These are phyloP conservation scores for Emydocephalus ijimae DNA, from an alignment of 2,113 vertebrate genomes.

Conservation along the genomic window DNA sequence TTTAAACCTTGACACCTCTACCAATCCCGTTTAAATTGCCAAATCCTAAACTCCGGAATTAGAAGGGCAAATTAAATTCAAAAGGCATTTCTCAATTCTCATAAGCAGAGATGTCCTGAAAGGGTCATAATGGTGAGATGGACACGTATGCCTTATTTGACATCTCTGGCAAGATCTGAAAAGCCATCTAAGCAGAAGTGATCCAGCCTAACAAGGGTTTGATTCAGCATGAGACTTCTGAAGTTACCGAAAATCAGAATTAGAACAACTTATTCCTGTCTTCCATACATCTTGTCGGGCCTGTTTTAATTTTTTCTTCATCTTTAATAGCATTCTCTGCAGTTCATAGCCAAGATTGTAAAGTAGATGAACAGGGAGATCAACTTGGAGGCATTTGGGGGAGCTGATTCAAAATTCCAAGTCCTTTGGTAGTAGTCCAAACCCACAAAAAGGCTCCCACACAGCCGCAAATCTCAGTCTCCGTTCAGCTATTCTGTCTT, in stretches of 20 bases:
- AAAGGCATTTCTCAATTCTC: neutral
- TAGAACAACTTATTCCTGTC: neutral
- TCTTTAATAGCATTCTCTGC: neutral
- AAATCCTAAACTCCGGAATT: neutral
- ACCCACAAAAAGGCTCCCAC: neutral
- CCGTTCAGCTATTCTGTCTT: neutral
- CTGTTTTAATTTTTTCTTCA: neutral
- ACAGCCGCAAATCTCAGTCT: neutral
- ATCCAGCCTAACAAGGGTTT: neutral
- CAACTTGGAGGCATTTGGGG: neutral
- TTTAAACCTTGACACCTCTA: neutral
- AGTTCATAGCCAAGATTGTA: neutral
- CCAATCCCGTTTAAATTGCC: neutral
- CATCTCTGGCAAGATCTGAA: neutral
- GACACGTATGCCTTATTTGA: neutral
- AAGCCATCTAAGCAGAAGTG: neutral
- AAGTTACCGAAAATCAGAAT: neutral
- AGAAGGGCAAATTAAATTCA: neutral
- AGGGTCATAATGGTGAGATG: neutral
- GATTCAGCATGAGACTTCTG: neutral
- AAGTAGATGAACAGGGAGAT: neutral
- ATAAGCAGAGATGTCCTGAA: neutral
- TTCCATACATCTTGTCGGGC: too few relatives aligned
- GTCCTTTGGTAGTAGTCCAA: neutral
- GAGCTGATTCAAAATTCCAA: neutral